Conservation (phyloP, 2,113 vertebrate genomes). For the Neopipo cinnamomea region DNA sequence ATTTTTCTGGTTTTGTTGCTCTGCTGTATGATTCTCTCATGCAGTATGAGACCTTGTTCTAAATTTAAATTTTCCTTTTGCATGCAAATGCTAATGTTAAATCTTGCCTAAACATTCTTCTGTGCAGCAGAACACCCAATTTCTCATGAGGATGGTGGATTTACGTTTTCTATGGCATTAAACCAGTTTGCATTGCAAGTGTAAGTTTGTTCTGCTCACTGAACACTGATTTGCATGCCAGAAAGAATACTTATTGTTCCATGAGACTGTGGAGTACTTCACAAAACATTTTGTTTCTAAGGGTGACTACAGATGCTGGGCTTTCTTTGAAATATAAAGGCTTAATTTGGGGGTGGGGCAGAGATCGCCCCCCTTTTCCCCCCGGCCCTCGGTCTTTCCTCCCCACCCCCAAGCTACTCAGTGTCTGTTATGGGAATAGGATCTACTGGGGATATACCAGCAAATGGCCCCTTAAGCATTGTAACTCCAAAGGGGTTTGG, state of each 20-base stretch:
- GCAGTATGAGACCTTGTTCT: background rate
- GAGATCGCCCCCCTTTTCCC: background rate
- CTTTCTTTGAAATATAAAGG: constrained; percentile 4
- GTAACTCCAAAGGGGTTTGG: background rate
- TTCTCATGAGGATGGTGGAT: constrained; percentile 56
- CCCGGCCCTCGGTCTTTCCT: background rate
- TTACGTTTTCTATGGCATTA: constrained; percentile 60
- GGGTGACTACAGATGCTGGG: background rate
- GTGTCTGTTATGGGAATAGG: background rate
- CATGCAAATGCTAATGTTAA: background rate
- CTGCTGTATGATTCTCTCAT: background rate
- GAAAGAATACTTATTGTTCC: constrained; percentile 12
- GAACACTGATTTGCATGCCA: constrained; percentile 10
- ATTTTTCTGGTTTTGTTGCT: background rate
- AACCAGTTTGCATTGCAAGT: constrained; percentile 55
- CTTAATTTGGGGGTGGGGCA: background rate
- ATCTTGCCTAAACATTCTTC: background rate
- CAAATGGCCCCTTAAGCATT: background rate
- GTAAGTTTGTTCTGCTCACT: constrained; percentile 42
- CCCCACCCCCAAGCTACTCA: background rate
- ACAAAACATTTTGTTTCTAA: background rate
- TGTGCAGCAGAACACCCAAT: constrained; percentile 38
- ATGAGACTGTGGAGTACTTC: background rate
- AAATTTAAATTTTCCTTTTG: constrained; percentile 27
- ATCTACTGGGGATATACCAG: background rate